Percentiles rank a stretch among this genome's conserved stretches.
phyloP scores from a whole-genome alignment of 2,888 invertebrate genomes.

The Drosophila rellima region DNA sequence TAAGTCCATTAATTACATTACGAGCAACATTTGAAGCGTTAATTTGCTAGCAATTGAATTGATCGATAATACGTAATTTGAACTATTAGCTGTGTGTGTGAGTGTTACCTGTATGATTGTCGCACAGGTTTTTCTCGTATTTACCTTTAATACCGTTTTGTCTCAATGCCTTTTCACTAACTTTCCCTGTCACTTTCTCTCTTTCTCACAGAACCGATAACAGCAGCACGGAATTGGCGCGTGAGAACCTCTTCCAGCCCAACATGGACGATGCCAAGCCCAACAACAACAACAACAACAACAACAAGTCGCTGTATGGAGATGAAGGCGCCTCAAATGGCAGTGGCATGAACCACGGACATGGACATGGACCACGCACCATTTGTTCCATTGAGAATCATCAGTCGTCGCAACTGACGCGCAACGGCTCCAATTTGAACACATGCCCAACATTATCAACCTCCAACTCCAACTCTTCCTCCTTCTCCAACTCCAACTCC shows the following conservation, averaged over 20 bases:
- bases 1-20: no score
- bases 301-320: constrained; percentile 32
- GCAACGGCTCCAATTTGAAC: constrained; percentile 40
- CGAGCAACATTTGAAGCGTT: no score
- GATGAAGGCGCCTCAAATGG: constrained; percentile 25
- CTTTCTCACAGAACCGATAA: constrained; percentile 78
- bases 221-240: constrained; percentile 75
- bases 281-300: constrained; percentile 37
- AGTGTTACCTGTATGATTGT: constrained; percentile 13
- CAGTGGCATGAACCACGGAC: constrained; percentile 18
- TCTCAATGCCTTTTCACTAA: constrained; percentile 62
- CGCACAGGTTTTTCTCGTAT: constrained; percentile 58
- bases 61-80: not conserved
- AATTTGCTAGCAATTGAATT: not conserved
- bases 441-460: not conserved
- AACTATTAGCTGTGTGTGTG: not conserved
- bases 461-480: constrained; percentile 17
- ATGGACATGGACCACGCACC: constrained; percentile 45
- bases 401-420: constrained; percentile 43
- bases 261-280: constrained; percentile 63
- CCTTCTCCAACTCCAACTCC: not conserved
- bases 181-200: constrained; percentile 78
- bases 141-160: constrained; percentile 46
- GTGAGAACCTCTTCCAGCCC: constrained; percentile 85
- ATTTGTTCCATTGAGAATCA: constrained; percentile 75